phyloP scores from a whole-genome alignment of 2,888 invertebrate genomes.

The Seladonia tumulorum region DNA sequence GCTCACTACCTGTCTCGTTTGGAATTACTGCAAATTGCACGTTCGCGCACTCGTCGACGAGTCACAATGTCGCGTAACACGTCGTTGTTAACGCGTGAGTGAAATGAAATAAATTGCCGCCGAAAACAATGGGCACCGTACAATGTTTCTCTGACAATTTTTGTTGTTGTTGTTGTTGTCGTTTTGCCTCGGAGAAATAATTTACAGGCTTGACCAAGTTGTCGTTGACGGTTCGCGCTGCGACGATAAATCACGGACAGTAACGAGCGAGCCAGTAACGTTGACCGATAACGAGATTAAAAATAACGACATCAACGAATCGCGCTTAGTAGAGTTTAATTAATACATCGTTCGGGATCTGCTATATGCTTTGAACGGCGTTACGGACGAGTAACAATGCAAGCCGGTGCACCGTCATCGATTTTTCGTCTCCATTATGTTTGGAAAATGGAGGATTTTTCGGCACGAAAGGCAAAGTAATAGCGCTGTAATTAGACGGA shows the following conservation, averaged over 20 bases:
- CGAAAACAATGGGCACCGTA: constrained; percentile 14
- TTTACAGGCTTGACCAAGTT: constrained; percentile 39
- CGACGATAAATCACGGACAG: constrained; percentile 33
- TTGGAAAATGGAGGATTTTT: constrained; percentile 5
- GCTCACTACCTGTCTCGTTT: constrained; percentile 47
- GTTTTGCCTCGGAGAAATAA: not conserved
- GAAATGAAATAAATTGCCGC: constrained; percentile 37
- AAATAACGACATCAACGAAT: constrained; percentile 42
- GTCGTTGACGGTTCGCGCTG: not conserved
- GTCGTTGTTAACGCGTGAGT: constrained; percentile 18
- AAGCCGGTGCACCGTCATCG: not conserved
- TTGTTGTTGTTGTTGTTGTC: not conserved
- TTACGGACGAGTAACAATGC: not conserved
- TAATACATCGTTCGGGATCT: constrained; percentile 26
- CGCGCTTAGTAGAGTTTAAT: constrained; percentile 33
- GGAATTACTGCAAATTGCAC: constrained; percentile 72
- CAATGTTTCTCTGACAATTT: not conserved
- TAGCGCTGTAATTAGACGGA: constrained; percentile 16
- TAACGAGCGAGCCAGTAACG: constrained; percentile 19
- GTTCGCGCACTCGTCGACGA: constrained; percentile 33
- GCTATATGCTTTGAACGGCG: constrained; percentile 9
- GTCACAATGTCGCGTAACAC: constrained; percentile 24
- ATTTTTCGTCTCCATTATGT: not conserved
- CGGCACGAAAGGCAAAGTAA: not conserved
- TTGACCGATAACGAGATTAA: constrained; percentile 42